A percentile compares a stretch with the other conserved stretches of the same genome.
These are phyloP conservation scores for Rhagologus leucostigma DNA, from an alignment of 2,113 vertebrate species.

Conservation along the genomic window DNA sequence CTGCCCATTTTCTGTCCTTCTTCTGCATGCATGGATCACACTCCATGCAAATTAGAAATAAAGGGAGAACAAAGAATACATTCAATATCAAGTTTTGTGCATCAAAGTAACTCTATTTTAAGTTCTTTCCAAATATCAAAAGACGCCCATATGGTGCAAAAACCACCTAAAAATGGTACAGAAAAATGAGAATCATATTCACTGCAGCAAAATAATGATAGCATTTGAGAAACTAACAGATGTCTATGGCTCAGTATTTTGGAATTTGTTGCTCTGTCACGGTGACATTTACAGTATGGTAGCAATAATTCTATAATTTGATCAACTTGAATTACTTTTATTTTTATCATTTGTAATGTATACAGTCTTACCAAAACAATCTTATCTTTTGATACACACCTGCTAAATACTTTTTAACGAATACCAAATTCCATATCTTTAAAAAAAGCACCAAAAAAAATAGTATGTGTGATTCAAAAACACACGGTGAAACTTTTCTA, in stretches of 20 bases:
- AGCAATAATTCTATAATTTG: background rate
- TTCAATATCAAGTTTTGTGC: background rate
- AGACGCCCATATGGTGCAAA: slow-evolving; percentile 30
- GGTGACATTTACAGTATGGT: slow-evolving; percentile 34
- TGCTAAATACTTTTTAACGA: background rate
- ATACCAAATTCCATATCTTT: background rate
- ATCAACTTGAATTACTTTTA: background rate
- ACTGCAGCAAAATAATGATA: slow-evolving; percentile 12
- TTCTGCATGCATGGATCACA: background rate
- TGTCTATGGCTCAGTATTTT: slow-evolving; percentile 30
- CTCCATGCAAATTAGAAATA: background rate
- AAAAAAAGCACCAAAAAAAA: background rate
- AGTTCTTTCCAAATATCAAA: slow-evolving; percentile 2
- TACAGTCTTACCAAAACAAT: background rate
- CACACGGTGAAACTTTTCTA: background rate
- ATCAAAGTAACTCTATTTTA: slow-evolving; percentile 10
- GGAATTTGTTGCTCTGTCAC: slow-evolving; percentile 4
- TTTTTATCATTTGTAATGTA: background rate
- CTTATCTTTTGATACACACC: background rate
- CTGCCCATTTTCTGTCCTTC: background rate
- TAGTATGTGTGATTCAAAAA: background rate
- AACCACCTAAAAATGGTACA: slow-evolving; percentile 30
- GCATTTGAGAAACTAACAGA: slow-evolving; percentile 47
- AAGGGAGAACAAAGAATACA: background rate
- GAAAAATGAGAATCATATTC: background rate